Base-by-base conservation (phyloP, 2,113 vertebrate species). In the Nerophis lumbriciformis region DNA sequence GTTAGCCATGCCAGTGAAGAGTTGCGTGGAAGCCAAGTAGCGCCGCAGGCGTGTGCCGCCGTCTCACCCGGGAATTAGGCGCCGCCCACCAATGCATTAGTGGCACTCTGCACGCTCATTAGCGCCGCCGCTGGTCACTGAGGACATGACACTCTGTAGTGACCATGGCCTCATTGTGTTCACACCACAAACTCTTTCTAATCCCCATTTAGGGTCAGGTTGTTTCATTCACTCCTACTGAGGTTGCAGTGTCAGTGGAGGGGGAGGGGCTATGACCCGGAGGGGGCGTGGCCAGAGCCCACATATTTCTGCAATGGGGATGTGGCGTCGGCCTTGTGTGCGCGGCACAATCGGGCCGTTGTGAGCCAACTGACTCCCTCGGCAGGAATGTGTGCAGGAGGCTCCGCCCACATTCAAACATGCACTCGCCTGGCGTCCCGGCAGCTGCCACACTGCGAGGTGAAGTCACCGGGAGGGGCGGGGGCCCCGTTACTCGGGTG, bases 31-130 rank as follows among this genome's bases (percentile, higher is more conserved):
- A 35, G 62, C 53, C 48, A 52, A 45, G 55, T 66, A 57, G 53
- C 48, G 56, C 65, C 53, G 49, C 48, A 55, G 66, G 66, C 63
- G 58, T 78, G 65, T 63, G 63, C 37, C 48, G 21, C 67, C 69
- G 76, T 79, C 79, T 74, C 1, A 62, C 68, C 73, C 28, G n/a
- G 63, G 72, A 72, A 72, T 72, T 70, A 66, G 63, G 28, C 61
- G 14, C 53, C 79, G 73, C 69, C 59, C 64, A 66, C 55, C 61
- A 69, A 28, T 71, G 68, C 64, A 67, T 71, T 59, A 69, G 62
- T 54, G 47, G 42, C 61, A 39, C 70, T 61, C 64, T 51, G 72
- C 73, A 69, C 53, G 65, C 66, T 37, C 62, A 72, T 62, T 44
- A 61, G 28, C 13, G 52, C 52, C 6, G 52, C 14, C 52, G 12